Percentiles rank a stretch among this genome's conserved stretches.
Conservation (phyloP, 2,888 invertebrate species). For the Brenthis daphne region DNA sequence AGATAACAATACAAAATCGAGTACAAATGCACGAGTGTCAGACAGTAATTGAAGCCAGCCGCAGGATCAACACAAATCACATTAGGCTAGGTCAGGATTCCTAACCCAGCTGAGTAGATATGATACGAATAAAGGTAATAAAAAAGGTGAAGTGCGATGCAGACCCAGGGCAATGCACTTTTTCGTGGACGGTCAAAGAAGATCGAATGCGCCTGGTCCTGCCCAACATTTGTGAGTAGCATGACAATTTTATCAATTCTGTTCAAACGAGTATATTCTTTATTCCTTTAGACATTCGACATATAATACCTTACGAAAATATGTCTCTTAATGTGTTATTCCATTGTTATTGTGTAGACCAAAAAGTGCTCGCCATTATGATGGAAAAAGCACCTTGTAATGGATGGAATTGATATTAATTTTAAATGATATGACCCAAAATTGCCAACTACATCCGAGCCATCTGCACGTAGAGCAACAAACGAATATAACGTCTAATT, state of each 20-base stretch:
- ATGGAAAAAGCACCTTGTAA: constrained; percentile 39
- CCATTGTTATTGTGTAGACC: background rate
- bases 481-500: constrained; percentile 36
- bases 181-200: constrained; percentile 68
- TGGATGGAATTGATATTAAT: constrained; percentile 34
- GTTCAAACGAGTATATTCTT: constrained; percentile 40
- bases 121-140: constrained; percentile 57
- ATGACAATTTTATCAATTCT: constrained; percentile 54
- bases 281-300: constrained; percentile 20
- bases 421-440: constrained; percentile 35
- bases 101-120: constrained; percentile 70
- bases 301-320: background rate
- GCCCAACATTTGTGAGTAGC: constrained; percentile 59
- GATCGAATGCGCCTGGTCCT: constrained; percentile 57
- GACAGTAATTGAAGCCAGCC: constrained; percentile 30
- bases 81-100: constrained; percentile 79
- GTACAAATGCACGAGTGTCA: background rate
- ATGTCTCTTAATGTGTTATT: constrained; percentile 18
- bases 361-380: constrained; percentile 24
- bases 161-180: constrained; percentile 73
- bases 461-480: constrained; percentile 27
- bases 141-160: constrained; percentile 56
- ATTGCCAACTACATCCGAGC: constrained; percentile 35
- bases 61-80: constrained; percentile 62
- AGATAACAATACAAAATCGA: background rate